These are phyloP conservation scores for Drosophila vallismaia DNA, from an alignment of 2,888 invertebrate species.

Conservation along the genomic window DNA sequence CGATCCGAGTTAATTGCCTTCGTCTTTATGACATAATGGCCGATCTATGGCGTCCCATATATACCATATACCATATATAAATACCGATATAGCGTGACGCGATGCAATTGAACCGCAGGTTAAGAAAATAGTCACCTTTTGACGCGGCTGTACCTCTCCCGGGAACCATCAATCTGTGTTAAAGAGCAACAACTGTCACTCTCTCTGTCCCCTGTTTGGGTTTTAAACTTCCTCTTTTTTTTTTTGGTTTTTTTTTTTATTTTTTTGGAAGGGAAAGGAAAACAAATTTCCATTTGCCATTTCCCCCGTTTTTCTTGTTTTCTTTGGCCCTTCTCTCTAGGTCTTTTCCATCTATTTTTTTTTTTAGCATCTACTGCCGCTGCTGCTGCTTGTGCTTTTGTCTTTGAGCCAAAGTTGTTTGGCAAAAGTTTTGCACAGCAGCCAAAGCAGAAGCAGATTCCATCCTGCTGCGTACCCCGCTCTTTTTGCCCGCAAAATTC, in stretches of 20 bases:
- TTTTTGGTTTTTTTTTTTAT: neutral
- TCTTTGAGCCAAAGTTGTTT: conserved; percentile 68
- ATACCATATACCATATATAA: conserved; percentile 31
- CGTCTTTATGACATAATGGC: conserved; percentile 39
- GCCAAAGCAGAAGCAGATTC: conserved; percentile 29
- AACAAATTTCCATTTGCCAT: conserved; percentile 63
- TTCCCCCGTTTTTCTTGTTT: conserved; percentile 35
- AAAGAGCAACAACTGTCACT: conserved; percentile 43
- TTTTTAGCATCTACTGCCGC: neutral
- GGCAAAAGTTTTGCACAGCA: conserved; percentile 50
- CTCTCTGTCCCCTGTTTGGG: conserved; percentile 22
- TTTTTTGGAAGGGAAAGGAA: conserved; percentile 35
- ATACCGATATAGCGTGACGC: conserved; percentile 22
- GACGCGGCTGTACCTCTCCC: conserved; percentile 23
- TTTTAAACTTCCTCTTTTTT: conserved; percentile 1
- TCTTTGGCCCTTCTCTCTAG: conserved; percentile 13
- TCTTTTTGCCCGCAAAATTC: conserved; percentile 4
- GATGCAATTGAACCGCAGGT: neutral
- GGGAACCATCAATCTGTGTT: conserved; percentile 44
- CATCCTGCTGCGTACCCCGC: neutral
- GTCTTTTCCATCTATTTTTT: neutral
- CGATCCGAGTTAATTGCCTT: conserved; percentile 27
- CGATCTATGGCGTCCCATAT: conserved; percentile 17
- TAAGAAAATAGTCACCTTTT: conserved; percentile 4
- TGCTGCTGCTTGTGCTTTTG: conserved; percentile 50